Evolutionary conservation across 2,888 invertebrate genomes (phyloP).

Genomic region (Mimachlamys varia): DNA sequence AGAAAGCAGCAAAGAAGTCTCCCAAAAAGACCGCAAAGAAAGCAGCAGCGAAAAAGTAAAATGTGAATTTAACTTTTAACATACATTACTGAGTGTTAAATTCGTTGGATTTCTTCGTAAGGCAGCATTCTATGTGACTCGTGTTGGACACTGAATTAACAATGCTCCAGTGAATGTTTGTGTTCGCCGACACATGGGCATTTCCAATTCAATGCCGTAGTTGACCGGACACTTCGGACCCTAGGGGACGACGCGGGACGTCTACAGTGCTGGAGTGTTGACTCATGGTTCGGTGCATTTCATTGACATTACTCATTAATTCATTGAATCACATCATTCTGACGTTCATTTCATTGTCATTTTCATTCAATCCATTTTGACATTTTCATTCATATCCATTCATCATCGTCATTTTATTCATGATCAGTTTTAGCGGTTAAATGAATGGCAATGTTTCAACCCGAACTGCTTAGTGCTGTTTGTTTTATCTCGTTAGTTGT

Average conservation of each 20-base stretch:
- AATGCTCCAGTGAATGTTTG: not conserved
- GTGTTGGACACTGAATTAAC: not conserved
- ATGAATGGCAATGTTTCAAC: not conserved
- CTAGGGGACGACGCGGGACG: not conserved
- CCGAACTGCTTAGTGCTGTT: not conserved
- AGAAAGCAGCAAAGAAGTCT: conserved; percentile 42
- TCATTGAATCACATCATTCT: not conserved
- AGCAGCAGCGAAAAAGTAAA: conserved; percentile 20
- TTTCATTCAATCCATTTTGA: not conserved
- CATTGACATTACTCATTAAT: not conserved
- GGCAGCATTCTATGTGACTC: conserved; percentile 13
- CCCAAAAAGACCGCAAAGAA: not conserved
- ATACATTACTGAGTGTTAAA: not conserved
- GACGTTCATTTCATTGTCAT: not conserved
- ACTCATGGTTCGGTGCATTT: conserved; percentile 5
- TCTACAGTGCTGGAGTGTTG: not conserved
- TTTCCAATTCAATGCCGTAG: not conserved
- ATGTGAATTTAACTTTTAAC: not conserved
- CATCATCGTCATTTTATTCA: not conserved
- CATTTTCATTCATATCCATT: conserved; percentile 11
- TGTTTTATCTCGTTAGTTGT: not conserved
- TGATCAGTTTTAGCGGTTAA: not conserved
- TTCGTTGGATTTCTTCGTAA: conserved; percentile 31
- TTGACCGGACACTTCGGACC: not conserved
- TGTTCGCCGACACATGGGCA: not conserved